Evolutionary conservation across 1,140 invertebrate genomes (phyloP), one percentile per base, ranked within the genome.

Genomic region (Trichonephila clavata): DNA sequence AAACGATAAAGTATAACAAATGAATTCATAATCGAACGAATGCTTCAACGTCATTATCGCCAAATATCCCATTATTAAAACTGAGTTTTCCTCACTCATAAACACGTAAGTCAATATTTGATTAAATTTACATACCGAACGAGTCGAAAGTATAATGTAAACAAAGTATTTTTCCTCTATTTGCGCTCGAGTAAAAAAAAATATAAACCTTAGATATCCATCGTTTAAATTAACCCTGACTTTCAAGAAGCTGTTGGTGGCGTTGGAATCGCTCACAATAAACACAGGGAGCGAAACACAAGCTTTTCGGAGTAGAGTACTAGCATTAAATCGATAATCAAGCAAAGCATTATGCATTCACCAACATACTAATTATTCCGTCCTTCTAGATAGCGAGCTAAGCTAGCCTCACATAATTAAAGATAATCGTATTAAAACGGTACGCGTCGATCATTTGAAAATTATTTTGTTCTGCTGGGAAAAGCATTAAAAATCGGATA

Each of bases 401-500:
- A 90, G 89, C 77, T 90, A 60, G 91, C 91, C 90, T 92, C 91
- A 71, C 91, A 92, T 92, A 92, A 92, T 92, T 92, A 92, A 92
- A 92, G 91, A 92, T 92, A 92, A 92, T 92, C 91, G 91, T 39
- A 92, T 92, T 92, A 92, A 92, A 92, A 71, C 81, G 63, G 24
- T 86, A 16, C 61, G 81, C 91, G 91, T 92, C 91, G 83, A 92
- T 92, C 91, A 92, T 86, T 92, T 39, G 39, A 71, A 86, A 92
- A 92, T 92, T 92, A 92, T 92, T 92, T 92, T 71, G 71, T 92
- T 86, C 83, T 59, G 43, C 27, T 50, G 77, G 90, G 80, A 14
- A 50, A 80, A 57, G 27, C 91, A 86, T 92, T 92, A 92, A 92
- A 92, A 92, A 86, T 92, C 91, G 83, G 91, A 92, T 86, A 92